These are phyloP conservation scores for Drosophila hydei DNA, from an alignment of 1,140 invertebrate genomes.

Conservation along the genomic window DNA sequence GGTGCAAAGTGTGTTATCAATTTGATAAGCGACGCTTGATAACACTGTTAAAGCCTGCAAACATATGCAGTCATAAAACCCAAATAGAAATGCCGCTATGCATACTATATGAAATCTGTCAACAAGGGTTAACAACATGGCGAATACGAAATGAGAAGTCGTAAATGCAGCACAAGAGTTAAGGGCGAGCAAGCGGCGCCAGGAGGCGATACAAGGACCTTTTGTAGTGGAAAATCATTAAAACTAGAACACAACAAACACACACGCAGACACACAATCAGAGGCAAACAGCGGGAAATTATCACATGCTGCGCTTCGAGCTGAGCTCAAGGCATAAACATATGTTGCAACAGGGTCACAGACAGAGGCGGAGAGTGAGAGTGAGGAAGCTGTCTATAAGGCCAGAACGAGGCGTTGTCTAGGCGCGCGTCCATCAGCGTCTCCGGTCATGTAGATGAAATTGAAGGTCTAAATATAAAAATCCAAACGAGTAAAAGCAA, in stretches of 20 bases:
- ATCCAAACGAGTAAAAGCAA: neutral
- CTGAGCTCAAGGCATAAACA: slow-evolving; percentile 32
- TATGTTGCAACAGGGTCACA: slow-evolving; percentile 18
- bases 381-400: neutral
- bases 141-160: slow-evolving; percentile 30
- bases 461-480: slow-evolving; percentile 67
- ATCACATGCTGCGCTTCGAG: slow-evolving; percentile 42
- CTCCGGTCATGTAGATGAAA: slow-evolving; percentile 39
- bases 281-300: slow-evolving; percentile 44
- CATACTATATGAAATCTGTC: neutral
- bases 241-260: slow-evolving; percentile 71
- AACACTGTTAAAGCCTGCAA: neutral
- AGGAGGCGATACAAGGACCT: slow-evolving; percentile 70
- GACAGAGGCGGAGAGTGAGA: neutral
- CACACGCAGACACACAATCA: slow-evolving; percentile 40
- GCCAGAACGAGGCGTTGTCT: slow-evolving; percentile 21
- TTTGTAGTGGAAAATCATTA: slow-evolving; percentile 76
- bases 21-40: slow-evolving; percentile 36
- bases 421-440: slow-evolving; percentile 40
- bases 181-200: slow-evolving; percentile 68
- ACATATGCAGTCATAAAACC: slow-evolving; percentile 19
- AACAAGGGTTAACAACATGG: neutral
- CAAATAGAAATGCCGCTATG: neutral
- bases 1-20: slow-evolving; percentile 28
- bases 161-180: slow-evolving; percentile 38